phyloP scores from a whole-genome alignment of 2,888 invertebrate genomes.

The Tuta absoluta region DNA sequence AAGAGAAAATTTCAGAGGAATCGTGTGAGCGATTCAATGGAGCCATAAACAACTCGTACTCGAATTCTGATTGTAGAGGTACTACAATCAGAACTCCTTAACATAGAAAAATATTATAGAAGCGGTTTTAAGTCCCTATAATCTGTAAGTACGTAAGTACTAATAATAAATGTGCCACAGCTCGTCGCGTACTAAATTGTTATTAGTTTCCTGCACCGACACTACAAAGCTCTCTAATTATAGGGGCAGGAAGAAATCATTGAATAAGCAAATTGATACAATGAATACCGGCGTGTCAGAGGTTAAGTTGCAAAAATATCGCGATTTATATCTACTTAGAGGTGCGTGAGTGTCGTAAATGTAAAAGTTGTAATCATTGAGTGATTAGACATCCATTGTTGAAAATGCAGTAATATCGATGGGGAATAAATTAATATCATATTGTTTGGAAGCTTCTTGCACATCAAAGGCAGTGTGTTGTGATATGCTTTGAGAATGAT shows the following conservation, averaged over 20 bases:
- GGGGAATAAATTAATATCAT: neutral
- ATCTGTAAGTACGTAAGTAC: no score
- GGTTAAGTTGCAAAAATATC: conserved; percentile 19
- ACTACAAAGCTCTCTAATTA: conserved; percentile 9
- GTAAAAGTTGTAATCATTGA: conserved; percentile 30
- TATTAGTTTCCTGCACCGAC: no score
- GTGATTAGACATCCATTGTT: conserved; percentile 29
- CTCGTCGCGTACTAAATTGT: no score
- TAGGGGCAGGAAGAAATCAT: neutral
- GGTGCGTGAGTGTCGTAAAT: conserved; percentile 10
- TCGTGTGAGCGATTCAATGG: no score
- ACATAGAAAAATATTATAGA: no score
- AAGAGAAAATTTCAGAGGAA: no score
- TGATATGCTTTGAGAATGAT: neutral
- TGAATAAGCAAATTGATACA: neutral
- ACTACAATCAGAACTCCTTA: no score
- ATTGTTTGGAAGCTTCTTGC: conserved; percentile 1
- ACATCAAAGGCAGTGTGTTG: neutral
- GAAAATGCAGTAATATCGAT: neutral
- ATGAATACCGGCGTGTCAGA: conserved; percentile 13
- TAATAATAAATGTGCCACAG: no score
- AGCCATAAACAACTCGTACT: no score
- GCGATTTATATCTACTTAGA: conserved; percentile 5
- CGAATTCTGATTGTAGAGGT: no score
- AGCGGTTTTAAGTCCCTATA: no score